Evolutionary conservation across 1,140 invertebrate species (phyloP), one percentile per base, ranked within the genome.

Genomic region (Aleiodes sp.): DNA sequence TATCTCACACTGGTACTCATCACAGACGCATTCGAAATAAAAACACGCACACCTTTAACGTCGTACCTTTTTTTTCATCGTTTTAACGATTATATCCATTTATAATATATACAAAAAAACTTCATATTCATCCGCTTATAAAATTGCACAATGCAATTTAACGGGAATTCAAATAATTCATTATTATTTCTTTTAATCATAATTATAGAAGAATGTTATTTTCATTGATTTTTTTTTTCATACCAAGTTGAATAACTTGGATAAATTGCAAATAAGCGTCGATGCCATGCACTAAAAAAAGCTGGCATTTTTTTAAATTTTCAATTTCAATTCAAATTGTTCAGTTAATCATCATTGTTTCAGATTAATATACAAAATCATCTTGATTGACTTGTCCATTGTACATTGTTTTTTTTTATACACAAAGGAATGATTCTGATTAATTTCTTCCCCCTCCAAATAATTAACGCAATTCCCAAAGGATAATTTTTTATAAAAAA

Each of bases 11-110:
- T 78, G 74, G 75, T 79, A 75, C 75, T 76, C 76, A 75, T 80
- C 72, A 82, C 78, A 78, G 78, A 82, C 74, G 80, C 76, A 84
- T 83, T 79, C 84, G 65, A 85, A 84, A 83, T 85, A 84, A 84
- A 85, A 86, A 84, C 84, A 81, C 73, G 70, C 81, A 82, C 84
- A 79, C 79, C 73, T 73, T 81, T 76, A 80, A 76, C 77, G 74
- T 78, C 78, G 70, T 75, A 81, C 21, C 39, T 16, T 52, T 52
- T 2, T 24, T 24, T 78, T 70, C 71, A 75, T 75, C 62, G 64
- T 80, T 66, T 80, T 78, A 77, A 82, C 75, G 78, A 81, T 82
- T 84, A 81, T 70, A 79, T 76, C 75, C 63, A 73, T 80, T 71
- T 60, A 60, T 60, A 60, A 31, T 84, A 85, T 86, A 77, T 85